A percentile compares a stretch with the other conserved stretches of the same genome.
Conservation (phyloP, 2,888 invertebrate genomes). For the Eurois occulta region DNA sequence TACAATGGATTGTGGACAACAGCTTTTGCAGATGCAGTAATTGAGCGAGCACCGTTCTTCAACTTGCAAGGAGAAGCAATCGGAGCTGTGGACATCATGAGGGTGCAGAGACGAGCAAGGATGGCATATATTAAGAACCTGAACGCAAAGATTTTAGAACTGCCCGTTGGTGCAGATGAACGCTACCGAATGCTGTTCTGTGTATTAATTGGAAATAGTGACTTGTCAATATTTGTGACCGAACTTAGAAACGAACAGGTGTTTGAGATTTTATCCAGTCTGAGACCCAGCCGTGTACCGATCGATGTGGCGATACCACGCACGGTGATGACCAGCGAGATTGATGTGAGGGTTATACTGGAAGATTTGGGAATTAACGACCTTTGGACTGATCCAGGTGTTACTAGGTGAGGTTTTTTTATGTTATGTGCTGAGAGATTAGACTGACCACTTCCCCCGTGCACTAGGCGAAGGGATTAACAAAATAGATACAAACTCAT, state of each 20-base stretch:
- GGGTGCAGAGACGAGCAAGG: conserved; percentile 49
- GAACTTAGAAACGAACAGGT: conserved; percentile 7
- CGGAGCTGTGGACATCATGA: conserved; percentile 67
- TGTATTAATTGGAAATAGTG: conserved; percentile 26
- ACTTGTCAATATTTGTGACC: background rate
- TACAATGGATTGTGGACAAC: conserved; percentile 64
- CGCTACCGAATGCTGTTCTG: conserved; percentile 61
- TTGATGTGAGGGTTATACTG: conserved; percentile 60
- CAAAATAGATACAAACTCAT: too few species aligned
- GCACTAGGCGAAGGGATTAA: too few species aligned
- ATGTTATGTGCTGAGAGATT: too few species aligned
- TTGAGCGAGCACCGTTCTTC: conserved; percentile 63
- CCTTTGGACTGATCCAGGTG: conserved; percentile 63
- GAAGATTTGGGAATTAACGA: conserved; percentile 57
- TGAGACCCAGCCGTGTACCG: conserved; percentile 47
- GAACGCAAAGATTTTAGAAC: conserved; percentile 55
- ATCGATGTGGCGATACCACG: conserved; percentile 67
- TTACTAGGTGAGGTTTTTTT: conserved; percentile 57
- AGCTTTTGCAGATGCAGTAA: conserved; percentile 58
- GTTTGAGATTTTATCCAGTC: conserved; percentile 36
- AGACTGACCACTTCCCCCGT: background rate
- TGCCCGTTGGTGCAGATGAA: conserved; percentile 60
- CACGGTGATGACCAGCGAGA: conserved; percentile 56
- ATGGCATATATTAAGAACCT: conserved; percentile 36
- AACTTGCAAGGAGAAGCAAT: conserved; percentile 53